Percentiles rank a stretch among this genome's conserved stretches.
Evolutionary conservation across 2,113 vertebrate species (phyloP).

Genomic region (Amphilophus citrinellus): DNA sequence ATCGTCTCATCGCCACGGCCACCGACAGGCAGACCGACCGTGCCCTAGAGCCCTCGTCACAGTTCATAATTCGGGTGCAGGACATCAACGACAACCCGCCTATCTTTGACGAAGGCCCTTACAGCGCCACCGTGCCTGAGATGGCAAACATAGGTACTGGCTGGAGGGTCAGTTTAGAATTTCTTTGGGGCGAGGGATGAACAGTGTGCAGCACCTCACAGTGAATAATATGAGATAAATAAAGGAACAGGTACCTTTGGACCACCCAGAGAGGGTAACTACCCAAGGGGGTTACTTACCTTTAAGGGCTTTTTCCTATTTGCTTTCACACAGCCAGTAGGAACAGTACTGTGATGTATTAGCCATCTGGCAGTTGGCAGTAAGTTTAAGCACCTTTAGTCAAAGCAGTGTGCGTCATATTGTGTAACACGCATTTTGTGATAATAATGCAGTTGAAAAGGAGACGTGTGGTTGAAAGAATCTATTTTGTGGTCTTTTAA

Average conservation of each 20-base stretch:
- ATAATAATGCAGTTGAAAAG: not conserved
- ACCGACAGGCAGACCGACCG: conserved; percentile 90
- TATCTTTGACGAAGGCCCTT: conserved; percentile 88
- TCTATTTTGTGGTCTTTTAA: not conserved
- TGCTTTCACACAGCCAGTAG: not conserved
- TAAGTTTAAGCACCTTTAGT: not conserved
- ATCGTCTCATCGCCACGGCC: conserved; percentile 89
- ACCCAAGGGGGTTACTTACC: not conserved
- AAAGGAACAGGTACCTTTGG: not conserved
- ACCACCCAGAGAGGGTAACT: not conserved
- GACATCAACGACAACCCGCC: conserved; percentile 95
- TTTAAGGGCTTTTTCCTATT: not conserved
- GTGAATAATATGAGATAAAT: not conserved
- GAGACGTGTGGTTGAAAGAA: not conserved
- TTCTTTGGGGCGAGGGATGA: not conserved
- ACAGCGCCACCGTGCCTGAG: conserved; percentile 89
- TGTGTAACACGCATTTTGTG: not conserved
- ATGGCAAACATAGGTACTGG: conserved; percentile 90
- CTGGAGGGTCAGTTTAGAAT: not conserved
- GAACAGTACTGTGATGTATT: not conserved
- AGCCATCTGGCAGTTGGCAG: not conserved
- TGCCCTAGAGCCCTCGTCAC: conserved; percentile 90
- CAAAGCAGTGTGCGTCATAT: not conserved
- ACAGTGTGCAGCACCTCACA: not conserved
- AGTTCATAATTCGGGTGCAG: conserved; percentile 93